A percentile compares a stretch with the other conserved stretches of the same genome.
phyloP scores from a whole-genome alignment of 1,140 invertebrate genomes.

The Ylistrum balloti region DNA sequence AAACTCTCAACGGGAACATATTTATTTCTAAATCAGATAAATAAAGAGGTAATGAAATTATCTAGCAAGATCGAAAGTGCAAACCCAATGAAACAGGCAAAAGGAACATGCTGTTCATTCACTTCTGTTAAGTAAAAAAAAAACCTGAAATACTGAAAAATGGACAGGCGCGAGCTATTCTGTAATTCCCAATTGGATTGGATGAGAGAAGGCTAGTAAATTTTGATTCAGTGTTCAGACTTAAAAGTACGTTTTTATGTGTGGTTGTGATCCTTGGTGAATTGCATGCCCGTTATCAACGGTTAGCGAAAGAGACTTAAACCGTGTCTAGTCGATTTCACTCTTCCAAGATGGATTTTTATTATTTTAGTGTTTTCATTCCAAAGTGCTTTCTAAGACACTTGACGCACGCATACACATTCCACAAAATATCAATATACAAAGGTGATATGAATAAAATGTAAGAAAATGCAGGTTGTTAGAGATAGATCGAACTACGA shows the following conservation, averaged over 20 bases:
- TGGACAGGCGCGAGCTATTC: background rate
- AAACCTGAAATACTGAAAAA: background rate
- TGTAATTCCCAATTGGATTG: background rate
- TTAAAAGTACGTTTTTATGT: background rate
- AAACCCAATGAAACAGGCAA: background rate
- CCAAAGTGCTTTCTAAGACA: background rate
- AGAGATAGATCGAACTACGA: no score
- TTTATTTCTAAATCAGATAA: conserved; percentile 3
- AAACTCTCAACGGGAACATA: background rate
- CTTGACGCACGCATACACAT: background rate
- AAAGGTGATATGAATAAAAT: no score
- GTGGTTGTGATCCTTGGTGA: background rate
- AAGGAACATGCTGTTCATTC: conserved; percentile 19
- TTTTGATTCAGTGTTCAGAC: background rate
- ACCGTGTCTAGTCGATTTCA: background rate
- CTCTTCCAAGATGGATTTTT: background rate
- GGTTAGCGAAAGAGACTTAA: background rate
- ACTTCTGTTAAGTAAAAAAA: background rate
- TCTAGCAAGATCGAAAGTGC: background rate
- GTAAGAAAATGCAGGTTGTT: no score
- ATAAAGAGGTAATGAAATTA: conserved; percentile 6
- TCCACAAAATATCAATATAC: no score
- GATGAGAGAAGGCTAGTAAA: background rate
- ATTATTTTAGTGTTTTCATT: background rate
- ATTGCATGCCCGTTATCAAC: background rate